phyloP scores from a whole-genome alignment of 1,140 invertebrate species.

The Drosophila malerkotliana region DNA sequence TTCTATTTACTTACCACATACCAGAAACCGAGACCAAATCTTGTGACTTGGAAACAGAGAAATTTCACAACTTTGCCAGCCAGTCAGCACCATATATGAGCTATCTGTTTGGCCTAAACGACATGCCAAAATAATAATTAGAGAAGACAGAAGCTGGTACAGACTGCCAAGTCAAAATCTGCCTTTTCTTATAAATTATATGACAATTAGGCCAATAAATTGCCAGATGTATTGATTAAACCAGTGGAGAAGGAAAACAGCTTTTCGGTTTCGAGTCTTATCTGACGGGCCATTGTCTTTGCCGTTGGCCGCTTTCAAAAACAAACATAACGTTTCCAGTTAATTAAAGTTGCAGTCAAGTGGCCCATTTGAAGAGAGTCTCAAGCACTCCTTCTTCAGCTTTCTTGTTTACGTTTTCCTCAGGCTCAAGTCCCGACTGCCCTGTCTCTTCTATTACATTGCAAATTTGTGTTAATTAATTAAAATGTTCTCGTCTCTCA shows the following conservation, averaged over 20 bases:
- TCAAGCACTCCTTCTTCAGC: constrained; percentile 21
- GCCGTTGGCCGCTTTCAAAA: constrained; percentile 59
- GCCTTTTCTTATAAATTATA: constrained; percentile 63
- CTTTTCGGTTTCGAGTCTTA: constrained; percentile 27
- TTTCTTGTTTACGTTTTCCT: constrained; percentile 34
- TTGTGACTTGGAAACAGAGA: constrained; percentile 62
- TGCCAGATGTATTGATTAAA: constrained; percentile 51
- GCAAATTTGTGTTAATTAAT: constrained; percentile 80
- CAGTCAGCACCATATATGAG: constrained; percentile 30
- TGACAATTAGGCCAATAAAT: constrained; percentile 71
- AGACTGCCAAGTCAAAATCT: constrained; percentile 28
- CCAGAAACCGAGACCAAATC: constrained; percentile 25
- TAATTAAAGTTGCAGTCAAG: constrained; percentile 81
- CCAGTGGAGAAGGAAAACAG: constrained; percentile 15
- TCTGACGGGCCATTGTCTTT: constrained; percentile 36
- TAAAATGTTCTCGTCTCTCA: constrained; percentile 49
- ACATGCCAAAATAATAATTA: constrained; percentile 51
- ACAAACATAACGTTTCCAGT: constrained; percentile 79
- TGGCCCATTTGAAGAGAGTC: constrained; percentile 49
- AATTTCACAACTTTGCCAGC: constrained; percentile 12
- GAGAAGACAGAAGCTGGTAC: constrained; percentile 4
- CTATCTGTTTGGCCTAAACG: constrained; percentile 24
- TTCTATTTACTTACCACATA: constrained; percentile 57
- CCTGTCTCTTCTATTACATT: constrained; percentile 61
- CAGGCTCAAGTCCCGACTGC: constrained; percentile 23